These are phyloP conservation scores for Marcusenius ussheri DNA, from an alignment of 2,113 vertebrate species.

Conservation along the genomic window DNA sequence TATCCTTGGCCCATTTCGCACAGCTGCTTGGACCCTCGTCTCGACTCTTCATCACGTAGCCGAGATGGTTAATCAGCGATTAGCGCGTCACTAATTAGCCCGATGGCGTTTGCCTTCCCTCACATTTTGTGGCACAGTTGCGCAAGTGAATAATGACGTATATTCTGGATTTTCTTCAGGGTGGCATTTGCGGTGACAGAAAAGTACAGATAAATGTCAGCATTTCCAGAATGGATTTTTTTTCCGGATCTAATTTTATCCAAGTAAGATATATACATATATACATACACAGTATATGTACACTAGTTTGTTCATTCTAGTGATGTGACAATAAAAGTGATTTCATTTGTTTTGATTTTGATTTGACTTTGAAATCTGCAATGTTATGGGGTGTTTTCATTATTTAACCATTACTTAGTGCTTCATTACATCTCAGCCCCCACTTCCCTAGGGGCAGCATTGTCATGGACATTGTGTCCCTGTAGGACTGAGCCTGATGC, in stretches of 20 bases:
- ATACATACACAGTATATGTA: background rate
- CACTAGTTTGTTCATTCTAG: background rate
- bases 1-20: background rate
- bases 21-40: background rate
- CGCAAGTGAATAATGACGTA: background rate
- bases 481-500: background rate
- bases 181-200: background rate
- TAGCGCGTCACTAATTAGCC: background rate
- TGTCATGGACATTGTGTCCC: background rate
- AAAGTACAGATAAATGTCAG: background rate
- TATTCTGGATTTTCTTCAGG: background rate
- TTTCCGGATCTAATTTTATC: background rate
- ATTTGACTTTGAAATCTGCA: background rate
- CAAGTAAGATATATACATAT: background rate
- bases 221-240: background rate
- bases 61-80: background rate
- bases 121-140: background rate
- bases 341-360: background rate
- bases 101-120: background rate
- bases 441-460: background rate
- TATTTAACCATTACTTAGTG: slow-evolving; percentile 25
- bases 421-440: slow-evolving; percentile 4
- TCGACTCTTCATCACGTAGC: background rate
- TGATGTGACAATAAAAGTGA: background rate
- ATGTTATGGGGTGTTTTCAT: background rate